These are phyloP conservation scores for Microtus richardsoni DNA, from an alignment of 2,113 vertebrate genomes.

Conservation along the genomic window DNA sequence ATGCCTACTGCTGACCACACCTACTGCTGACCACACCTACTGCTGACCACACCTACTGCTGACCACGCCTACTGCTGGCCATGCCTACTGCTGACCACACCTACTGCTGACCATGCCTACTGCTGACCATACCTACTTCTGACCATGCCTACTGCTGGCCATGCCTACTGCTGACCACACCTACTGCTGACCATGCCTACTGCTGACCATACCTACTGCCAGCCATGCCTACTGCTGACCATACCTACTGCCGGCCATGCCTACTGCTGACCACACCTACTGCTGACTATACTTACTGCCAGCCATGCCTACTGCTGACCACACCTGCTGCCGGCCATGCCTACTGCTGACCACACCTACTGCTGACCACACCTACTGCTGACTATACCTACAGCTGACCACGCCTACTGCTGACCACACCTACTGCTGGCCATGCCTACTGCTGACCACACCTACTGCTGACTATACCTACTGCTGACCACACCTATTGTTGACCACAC, in stretches of 20 bases:
- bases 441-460: too few species aligned
- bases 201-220: too few species aligned
- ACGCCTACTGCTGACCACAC: fast-evolving
- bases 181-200: fast-evolving
- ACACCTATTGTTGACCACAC: too few species aligned
- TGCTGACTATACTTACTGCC: too few species aligned
- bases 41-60: not conserved
- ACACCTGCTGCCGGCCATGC: fast-evolving
- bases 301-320: not conserved
- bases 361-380: too few species aligned
- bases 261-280: fast-evolving
- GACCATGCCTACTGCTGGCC: too few species aligned
- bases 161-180: fast-evolving
- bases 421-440: fast-evolving
- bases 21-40: fast-evolving
- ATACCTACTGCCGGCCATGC: too few species aligned
- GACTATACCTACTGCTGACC: too few species aligned
- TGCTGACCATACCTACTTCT: too few species aligned
- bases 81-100: not conserved
- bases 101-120: too few species aligned
- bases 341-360: not conserved
- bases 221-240: too few species aligned
- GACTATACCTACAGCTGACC: too few species aligned
- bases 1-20: not conserved
- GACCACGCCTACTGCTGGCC: fast-evolving